Percentiles rank a stretch among this genome's conserved stretches.
These are phyloP conservation scores for Hyposoter didymator DNA, from an alignment of 2,888 invertebrate species.

Conservation along the genomic window DNA sequence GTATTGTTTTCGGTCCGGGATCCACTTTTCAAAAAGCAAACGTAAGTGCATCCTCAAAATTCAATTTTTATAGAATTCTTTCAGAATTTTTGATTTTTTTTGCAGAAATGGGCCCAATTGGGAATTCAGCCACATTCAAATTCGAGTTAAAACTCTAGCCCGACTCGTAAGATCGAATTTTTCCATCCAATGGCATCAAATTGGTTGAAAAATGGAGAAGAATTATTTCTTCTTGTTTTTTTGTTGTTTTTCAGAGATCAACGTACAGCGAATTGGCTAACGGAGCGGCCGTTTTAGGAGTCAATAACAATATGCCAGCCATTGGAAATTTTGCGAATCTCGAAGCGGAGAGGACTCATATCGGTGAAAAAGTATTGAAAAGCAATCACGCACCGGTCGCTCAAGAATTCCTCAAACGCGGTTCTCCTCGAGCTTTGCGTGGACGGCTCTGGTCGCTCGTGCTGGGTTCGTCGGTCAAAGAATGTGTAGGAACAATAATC, in stretches of 20 bases:
- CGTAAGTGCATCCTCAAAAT: constrained; percentile 83
- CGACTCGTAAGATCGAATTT: constrained; percentile 89
- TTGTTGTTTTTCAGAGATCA: constrained; percentile 87
- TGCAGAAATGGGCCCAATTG: constrained; percentile 90
- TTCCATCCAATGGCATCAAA: not conserved
- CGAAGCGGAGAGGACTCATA: constrained; percentile 89
- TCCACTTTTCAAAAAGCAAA: constrained; percentile 87
- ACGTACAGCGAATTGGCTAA: constrained; percentile 90
- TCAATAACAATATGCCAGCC: constrained; percentile 87
- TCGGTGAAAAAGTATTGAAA: constrained; percentile 92
- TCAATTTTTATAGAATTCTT: not conserved
- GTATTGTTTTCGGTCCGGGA: constrained; percentile 94
- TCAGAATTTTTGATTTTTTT: constrained; percentile 65
- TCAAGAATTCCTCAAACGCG: constrained; percentile 95
- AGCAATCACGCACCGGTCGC: constrained; percentile 94
- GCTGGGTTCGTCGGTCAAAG: constrained; percentile 91
- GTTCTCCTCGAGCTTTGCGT: constrained; percentile 92
- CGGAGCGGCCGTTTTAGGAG: constrained; percentile 92
- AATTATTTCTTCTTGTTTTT: constrained; percentile 11
- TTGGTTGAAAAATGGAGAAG: not conserved
- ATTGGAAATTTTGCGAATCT: constrained; percentile 86
- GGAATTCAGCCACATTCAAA: constrained; percentile 94
- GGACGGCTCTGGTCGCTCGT: constrained; percentile 95
- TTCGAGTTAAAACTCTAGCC: constrained; percentile 93
- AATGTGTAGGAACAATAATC: constrained; percentile 85